Evolutionary conservation across 2,113 vertebrate species (phyloP), one percentile per base, ranked within the genome.

Genomic region (Perca fluviatilis): DNA sequence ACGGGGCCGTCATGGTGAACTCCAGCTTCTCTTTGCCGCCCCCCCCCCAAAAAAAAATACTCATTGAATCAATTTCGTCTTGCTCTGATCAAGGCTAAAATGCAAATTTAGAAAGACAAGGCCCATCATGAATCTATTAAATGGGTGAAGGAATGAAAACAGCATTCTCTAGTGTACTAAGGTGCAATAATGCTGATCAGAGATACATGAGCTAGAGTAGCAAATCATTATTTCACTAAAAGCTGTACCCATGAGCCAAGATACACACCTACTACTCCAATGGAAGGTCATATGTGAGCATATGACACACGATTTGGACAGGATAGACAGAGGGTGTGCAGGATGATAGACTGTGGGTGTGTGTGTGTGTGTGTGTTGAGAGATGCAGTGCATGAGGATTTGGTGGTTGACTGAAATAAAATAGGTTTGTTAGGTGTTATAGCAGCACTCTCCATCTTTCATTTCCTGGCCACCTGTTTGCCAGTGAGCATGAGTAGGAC

Each of bases 401-500:
- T 80, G 83, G 47, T 19, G 60, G 53, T 64, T 76, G 85, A 69
- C 75, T 80, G 68, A 51, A 64, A 81, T 80, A 27, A 86, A 86
- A 89, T 81, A 76, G 83, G 89, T 70, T 80, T 53, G 70, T 66
- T 69, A 57, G 67, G 65, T 78, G 75, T 83, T 81, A 88, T 72
- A 6, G 73, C 64, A 72, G 65, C 60, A 77, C 72, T 80, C 85
- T 87, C 72, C 80, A 53, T 10, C 33, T 83, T 76, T 76, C 79
- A 83, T 82, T 90, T 91, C 92, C 90, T 89, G 86, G 46, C 76
- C 88, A 90, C 72, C 85, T 89, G 74, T 80, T 63, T 64, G 73
- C 77, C 85, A 82, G 70, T 11, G 11, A 74, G 65, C 53, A 77
- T 83, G 65, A 91, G 88, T 72, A 77, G 68, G 64, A 87, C 81